Evolutionary conservation across 2,113 vertebrate species (phyloP), one percentile per base, ranked within the genome.

Genomic region (Aramus guarauna): DNA sequence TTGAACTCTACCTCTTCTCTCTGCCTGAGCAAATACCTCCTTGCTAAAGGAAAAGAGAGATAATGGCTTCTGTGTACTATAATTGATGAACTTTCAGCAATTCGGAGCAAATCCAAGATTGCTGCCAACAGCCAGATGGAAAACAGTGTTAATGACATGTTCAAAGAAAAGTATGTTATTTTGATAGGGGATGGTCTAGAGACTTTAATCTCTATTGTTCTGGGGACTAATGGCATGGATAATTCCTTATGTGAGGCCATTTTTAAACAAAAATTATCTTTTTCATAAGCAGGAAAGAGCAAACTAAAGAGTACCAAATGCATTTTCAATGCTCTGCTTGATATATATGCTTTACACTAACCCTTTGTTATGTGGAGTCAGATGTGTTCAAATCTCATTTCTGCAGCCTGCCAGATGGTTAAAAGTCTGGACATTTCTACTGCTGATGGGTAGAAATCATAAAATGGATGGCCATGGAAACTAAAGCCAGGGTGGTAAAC

Each of bases 211-310:
- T 96, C 89, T 92, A 95, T 97, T 97, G 95, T 97, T 96, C 80
- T 82, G 86, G 62, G 84, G 74, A 95, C 96, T 96, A 96, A 96
- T 97, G 95, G 92, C 84, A 91, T 73, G 91, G 96, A 76, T 97
- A 97, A 95, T 94, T 97, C 92, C 86, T 94, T 97, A 97, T 97
- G 81, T 94, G 89, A 89, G 67, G 58, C 94, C 76, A n/a, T 91
- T 97, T 97, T 95, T 95, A 97, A 97, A 97, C 95, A 97, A 96
- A 96, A 97, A 87, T 96, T 96, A 96, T 97, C 94, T 97, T 92
- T 93, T 94, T 92, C 81, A 56, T 95, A 96, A 95, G 94, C 83
- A 87, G 85, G 36, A 96, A 85, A 94, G 95, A 85, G 34, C 91
- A 81, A 95, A 75, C 73, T 64, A 60, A 94, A 89, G 92, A 95